Evolutionary conservation across 1,140 invertebrate species (phyloP).

Genomic region (Mamestra configurata): DNA sequence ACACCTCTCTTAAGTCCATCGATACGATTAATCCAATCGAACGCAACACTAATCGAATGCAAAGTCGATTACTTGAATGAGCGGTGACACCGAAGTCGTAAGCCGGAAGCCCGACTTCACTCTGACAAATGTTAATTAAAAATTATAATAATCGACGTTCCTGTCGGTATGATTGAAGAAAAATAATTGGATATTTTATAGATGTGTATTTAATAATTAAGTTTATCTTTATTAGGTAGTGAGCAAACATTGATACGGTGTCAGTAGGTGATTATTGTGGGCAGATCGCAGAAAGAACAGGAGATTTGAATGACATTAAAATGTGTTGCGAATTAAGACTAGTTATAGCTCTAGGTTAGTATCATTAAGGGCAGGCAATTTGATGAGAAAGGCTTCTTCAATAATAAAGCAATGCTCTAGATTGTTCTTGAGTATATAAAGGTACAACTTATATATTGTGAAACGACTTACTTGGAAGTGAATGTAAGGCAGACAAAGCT

Average conservation of each 20-base stretch:
- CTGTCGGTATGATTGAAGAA: constrained; percentile 18
- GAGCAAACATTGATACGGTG: constrained; percentile 19
- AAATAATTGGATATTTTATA: constrained; percentile 43
- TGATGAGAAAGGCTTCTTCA: too few species aligned
- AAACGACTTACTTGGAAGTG: too few species aligned
- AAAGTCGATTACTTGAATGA: constrained; percentile 25
- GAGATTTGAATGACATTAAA: too few species aligned
- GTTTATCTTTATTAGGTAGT: constrained; percentile 39
- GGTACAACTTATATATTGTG: too few species aligned
- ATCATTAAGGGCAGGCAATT: too few species aligned
- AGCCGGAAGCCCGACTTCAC: constrained; percentile 65
- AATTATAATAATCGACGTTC: constrained; percentile 54
- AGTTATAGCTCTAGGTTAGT: too few species aligned
- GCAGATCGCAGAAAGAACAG: too few species aligned
- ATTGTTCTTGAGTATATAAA: too few species aligned
- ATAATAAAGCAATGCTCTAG: too few species aligned
- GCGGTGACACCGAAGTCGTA: constrained; percentile 38
- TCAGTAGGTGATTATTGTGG: neutral
- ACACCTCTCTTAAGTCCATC: constrained; percentile 22
- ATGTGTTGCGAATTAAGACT: too few species aligned
- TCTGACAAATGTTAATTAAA: constrained; percentile 70
- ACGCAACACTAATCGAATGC: constrained; percentile 36
- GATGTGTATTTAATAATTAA: constrained; percentile 24
- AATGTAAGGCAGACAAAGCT: too few species aligned
- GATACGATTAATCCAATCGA: constrained; percentile 36